Evolutionary conservation across 2,797 vertebrate species (phyloP).

Genomic region (Borostomias antarcticus): DNA sequence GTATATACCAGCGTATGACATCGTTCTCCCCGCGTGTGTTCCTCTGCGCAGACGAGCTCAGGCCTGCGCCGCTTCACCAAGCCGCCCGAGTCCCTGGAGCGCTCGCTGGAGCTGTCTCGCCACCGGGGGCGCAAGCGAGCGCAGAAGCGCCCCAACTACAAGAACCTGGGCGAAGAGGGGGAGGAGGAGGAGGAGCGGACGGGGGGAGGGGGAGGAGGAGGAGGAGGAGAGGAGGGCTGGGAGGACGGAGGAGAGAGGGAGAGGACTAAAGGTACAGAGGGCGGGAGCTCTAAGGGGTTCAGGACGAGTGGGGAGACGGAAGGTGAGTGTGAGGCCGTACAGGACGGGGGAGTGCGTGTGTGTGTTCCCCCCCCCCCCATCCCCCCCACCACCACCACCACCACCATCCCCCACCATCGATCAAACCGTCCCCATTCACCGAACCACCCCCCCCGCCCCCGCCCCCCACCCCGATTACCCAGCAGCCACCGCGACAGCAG

Average conservation of each 20-base stretch:
- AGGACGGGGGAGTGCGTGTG: not conserved
- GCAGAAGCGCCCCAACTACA: slow-evolving; percentile 97
- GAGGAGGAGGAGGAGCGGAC: slow-evolving; percentile 86
- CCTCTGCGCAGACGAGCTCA: slow-evolving; percentile 73
- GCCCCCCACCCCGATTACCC: no score
- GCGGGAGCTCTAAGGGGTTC: slow-evolving; percentile 86
- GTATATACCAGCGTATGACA: no score
- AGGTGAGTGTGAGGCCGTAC: slow-evolving; percentile 81
- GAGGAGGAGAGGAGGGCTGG: slow-evolving; percentile 40
- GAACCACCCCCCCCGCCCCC: no score
- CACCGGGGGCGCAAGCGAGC: slow-evolving; percentile 88
- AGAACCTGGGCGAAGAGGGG: slow-evolving; percentile 95
- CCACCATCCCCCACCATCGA: no score
- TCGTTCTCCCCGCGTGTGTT: not conserved
- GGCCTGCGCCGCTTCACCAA: slow-evolving; percentile 92
- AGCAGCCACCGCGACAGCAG: not conserved
- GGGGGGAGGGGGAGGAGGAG: slow-evolving; percentile 76
- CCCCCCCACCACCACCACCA: slow-evolving; percentile 24
- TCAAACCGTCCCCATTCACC: no score
- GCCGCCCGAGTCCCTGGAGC: slow-evolving; percentile 90
- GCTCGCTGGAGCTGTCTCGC: slow-evolving; percentile 93
- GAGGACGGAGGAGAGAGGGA: slow-evolving; percentile 75
- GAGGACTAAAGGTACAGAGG: slow-evolving; percentile 81
- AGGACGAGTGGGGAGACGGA: slow-evolving; percentile 93
- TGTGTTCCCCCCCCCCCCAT: slow-evolving; percentile 40